Evolutionary conservation across 1,140 invertebrate genomes (phyloP).

Genomic region (Drosophila santomea): DNA sequence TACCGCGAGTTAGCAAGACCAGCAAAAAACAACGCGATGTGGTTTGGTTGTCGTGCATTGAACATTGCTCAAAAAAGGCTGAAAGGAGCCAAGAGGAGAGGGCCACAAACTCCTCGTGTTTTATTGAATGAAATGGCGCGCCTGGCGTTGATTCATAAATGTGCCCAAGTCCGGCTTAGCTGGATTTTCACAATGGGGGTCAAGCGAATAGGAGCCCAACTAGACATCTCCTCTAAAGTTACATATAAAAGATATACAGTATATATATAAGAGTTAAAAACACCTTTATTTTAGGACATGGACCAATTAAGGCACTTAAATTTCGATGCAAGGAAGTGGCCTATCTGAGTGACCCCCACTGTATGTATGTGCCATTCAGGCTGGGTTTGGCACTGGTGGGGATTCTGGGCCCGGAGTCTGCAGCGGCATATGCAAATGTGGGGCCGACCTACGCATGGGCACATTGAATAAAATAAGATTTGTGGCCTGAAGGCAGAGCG

Average conservation of each 20-base stretch:
- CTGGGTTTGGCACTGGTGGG: conserved; percentile 27
- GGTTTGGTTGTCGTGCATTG: conserved; percentile 69
- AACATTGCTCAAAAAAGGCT: conserved; percentile 72
- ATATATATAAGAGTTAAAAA: too few species aligned
- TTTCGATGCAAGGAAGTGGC: neutral
- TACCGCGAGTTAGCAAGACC: conserved; percentile 71
- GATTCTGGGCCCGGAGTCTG: conserved; percentile 25
- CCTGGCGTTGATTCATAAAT: conserved; percentile 82
- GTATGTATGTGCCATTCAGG: conserved; percentile 25
- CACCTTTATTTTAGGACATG: too few species aligned
- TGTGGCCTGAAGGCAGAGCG: conserved; percentile 61
- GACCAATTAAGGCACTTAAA: too few species aligned
- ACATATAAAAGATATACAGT: too few species aligned
- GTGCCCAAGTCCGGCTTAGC: conserved; percentile 43
- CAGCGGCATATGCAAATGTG: conserved; percentile 69
- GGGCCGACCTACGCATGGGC: conserved; percentile 69
- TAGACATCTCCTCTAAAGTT: too few species aligned
- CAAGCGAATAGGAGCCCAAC: neutral
- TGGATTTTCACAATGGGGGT: neutral
- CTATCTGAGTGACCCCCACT: neutral
- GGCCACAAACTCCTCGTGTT: conserved; percentile 57
- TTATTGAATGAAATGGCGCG: conserved; percentile 81
- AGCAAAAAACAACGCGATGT: conserved; percentile 47
- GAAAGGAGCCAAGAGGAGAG: conserved; percentile 20
- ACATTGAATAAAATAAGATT: conserved; percentile 77